Conservation (phyloP, 1,140 invertebrate species). For the Elysia chlorotica region DNA sequence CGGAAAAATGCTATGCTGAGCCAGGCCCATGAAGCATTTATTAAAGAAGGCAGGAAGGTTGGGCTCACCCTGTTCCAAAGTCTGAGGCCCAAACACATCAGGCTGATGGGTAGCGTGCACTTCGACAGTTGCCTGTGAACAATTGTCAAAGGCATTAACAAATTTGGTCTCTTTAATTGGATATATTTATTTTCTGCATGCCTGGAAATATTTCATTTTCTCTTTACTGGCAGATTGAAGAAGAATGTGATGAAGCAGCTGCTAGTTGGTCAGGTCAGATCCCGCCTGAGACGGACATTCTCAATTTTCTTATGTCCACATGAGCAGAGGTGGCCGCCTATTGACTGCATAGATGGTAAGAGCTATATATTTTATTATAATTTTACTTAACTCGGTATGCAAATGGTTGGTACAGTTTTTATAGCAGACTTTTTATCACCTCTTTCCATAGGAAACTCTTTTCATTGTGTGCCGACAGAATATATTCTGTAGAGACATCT, state of each 20-base stretch:
- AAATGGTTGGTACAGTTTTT: too few relatives aligned
- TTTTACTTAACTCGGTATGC: background rate
- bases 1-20: too few relatives aligned
- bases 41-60: too few relatives aligned
- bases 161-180: background rate
- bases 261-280: background rate
- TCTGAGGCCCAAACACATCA: background rate
- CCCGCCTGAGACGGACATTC: background rate
- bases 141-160: background rate
- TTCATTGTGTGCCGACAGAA: background rate
- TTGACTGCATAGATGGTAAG: background rate
- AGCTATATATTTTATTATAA: background rate
- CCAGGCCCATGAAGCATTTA: too few relatives aligned
- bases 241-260: background rate
- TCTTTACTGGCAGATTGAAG: background rate
- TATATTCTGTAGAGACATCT: background rate
- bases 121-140: background rate
- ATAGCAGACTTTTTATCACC: background rate
- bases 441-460: background rate
- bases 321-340: background rate
- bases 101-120: background rate
- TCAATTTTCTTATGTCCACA: background rate
- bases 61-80: too few relatives aligned
- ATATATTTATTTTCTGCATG: too few relatives aligned
- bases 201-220: background rate